phyloP scores from a whole-genome alignment of 2,888 invertebrate genomes.

The Embidobia sp. region DNA sequence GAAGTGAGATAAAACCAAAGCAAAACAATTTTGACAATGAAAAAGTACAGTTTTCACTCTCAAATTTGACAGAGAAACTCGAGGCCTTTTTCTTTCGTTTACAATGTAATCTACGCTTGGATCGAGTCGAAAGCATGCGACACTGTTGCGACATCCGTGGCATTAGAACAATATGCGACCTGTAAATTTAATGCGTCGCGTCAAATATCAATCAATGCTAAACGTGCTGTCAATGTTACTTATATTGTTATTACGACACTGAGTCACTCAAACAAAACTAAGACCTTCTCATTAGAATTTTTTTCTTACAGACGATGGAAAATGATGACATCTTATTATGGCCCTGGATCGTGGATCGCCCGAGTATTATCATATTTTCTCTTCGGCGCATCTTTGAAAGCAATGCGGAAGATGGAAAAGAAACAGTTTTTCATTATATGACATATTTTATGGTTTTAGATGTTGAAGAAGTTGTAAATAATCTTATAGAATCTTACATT shows the following conservation, averaged over 20 bases:
- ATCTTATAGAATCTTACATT: too few species aligned
- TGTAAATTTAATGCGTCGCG: constrained; percentile 9
- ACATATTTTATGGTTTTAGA: too few species aligned
- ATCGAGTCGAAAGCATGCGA: constrained; percentile 7
- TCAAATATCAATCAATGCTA: constrained; percentile 13
- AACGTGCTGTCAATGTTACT: constrained; percentile 6
- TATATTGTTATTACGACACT: background rate
- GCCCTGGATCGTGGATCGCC: too few species aligned
- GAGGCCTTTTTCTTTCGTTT: background rate
- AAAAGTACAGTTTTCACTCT: too few species aligned
- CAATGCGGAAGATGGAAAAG: too few species aligned
- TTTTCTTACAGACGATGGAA: background rate
- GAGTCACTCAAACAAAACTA: background rate
- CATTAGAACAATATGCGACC: constrained; percentile 12
- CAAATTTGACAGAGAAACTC: constrained; percentile 11
- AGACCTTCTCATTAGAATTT: background rate
- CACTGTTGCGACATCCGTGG: background rate
- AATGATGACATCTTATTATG: too few species aligned
- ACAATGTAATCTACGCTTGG: constrained; percentile 6
- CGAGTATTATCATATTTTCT: too few species aligned
- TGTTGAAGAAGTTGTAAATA: too few species aligned
- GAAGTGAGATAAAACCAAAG: too few species aligned
- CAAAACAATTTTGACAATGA: too few species aligned
- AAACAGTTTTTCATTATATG: too few species aligned
- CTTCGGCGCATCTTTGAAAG: too few species aligned